Base-by-base conservation (phyloP, 2,113 vertebrate species). In the Protomyctophum bolini region DNA sequence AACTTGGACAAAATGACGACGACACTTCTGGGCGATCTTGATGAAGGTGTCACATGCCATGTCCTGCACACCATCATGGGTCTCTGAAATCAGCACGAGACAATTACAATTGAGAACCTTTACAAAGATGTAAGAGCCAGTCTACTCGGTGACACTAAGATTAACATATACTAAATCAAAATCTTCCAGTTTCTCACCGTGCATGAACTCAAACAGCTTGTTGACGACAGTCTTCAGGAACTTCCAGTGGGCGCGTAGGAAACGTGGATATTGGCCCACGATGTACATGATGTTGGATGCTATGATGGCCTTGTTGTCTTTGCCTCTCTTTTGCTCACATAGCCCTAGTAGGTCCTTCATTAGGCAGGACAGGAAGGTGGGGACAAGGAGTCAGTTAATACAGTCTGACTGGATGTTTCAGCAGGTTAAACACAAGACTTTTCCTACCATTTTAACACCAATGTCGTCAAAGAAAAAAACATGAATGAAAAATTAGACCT, bases 241-340 rank as follows among this genome's bases (percentile, higher is more conserved):
- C 70, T 98, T 98, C 96, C 96, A 98, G 85, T 98, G 97, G 45
- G 97, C 97, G 84, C 97, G 93, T 76, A 98, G 92, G 91, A 98
- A 98, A 2, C 97, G 93, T 63, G 97, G 96, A 79, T 98, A 98
- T 87, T 98, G 96, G 62, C 97, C 97, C 79, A 98, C 97, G 81
- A 98, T 98, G 73, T 98, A 98, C 96, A 98, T 98, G 85, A 98
- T 98, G 92, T 98, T 98, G 69, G 97, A 98, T 62, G 97, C 97
- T 50, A 98, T 98, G 86, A 98, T 98, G 82, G 97, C 97, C 92
- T 98, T 98, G 79, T 98, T 98, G 92, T 98, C 97, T 90, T 98
- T 98, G 45, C 97, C 97, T 87, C 97, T 89, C 80, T 98, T 98
- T 89, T 98, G 96, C 90, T 98, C 97, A 82, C 97, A 98, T 75